phyloP scores from a whole-genome alignment of 2,797 vertebrate genomes.

The Sternotherus odoratus region DNA sequence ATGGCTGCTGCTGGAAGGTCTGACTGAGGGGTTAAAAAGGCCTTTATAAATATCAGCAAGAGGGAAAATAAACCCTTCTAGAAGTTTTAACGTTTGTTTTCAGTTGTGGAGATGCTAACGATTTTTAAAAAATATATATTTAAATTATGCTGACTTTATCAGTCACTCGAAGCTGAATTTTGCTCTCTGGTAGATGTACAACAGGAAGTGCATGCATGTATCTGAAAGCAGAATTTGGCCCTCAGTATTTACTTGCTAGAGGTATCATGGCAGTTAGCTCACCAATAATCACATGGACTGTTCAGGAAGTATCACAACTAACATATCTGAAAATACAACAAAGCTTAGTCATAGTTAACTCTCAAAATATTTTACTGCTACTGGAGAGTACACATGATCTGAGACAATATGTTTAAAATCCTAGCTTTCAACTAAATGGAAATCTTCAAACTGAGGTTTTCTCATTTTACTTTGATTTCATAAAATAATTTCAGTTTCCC shows the following conservation, averaged over 20 bases:
- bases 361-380: not conserved
- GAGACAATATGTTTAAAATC: slow-evolving; percentile 22
- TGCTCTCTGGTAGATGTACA: not conserved
- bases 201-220: not conserved
- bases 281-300: not conserved
- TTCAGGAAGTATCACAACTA: not conserved
- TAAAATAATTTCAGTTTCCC: not conserved
- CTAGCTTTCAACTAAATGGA: slow-evolving; percentile 19
- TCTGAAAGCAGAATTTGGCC: not conserved
- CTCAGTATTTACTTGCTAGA: not conserved
- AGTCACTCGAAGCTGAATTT: not conserved
- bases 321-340: not conserved
- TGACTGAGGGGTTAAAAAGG: no score
- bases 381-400: not conserved
- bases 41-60: no score
- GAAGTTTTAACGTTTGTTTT: no score
- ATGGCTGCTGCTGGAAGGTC: no score
- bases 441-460: not conserved
- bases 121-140: not conserved
- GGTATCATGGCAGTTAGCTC: not conserved
- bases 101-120: not conserved
- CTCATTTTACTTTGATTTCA: not conserved
- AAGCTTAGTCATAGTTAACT: slow-evolving; percentile 32
- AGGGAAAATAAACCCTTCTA: no score
- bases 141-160: not conserved